Percentiles rank a stretch among this genome's conserved stretches.
Evolutionary conservation across 2,888 invertebrate species (phyloP).

Genomic region (Cyclophora punctaria): DNA sequence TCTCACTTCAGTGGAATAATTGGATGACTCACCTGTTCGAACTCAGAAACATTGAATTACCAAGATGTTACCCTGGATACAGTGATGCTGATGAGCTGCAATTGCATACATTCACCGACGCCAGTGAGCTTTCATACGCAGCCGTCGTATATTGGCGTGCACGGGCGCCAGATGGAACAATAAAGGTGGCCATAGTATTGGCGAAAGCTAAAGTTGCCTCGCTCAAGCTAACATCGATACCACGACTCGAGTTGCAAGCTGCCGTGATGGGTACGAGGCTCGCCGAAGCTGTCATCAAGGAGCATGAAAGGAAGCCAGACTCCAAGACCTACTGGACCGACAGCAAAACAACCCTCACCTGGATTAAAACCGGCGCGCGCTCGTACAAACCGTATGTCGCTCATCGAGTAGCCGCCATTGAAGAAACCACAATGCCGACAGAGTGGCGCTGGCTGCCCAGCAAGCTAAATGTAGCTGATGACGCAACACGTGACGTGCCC

Average conservation of each 20-base stretch:
- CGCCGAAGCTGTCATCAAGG: slow-evolving; percentile 3
- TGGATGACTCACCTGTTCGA: neutral
- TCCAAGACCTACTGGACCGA: neutral
- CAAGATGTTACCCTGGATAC: slow-evolving; percentile 1
- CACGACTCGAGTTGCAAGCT: slow-evolving; percentile 4
- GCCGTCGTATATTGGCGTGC: slow-evolving; percentile 14
- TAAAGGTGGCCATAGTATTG: neutral
- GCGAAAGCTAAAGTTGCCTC: slow-evolving; percentile 5
- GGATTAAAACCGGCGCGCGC: neutral
- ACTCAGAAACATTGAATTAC: slow-evolving; percentile 7
- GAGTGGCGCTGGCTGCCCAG: slow-evolving; percentile 16
- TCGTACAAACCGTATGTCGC: neutral
- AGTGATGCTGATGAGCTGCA: neutral
- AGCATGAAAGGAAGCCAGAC: slow-evolving; percentile 1
- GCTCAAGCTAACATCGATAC: slow-evolving; percentile 1
- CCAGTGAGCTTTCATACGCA: slow-evolving; percentile 17
- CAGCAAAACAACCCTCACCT: neutral
- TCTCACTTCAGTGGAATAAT: neutral
- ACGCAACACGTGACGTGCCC: slow-evolving; percentile 6
- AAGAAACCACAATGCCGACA: slow-evolving; percentile 3
- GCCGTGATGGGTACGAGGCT: slow-evolving; percentile 6
- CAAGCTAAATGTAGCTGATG: slow-evolving; percentile 11
- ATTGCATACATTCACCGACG: slow-evolving; percentile 21
- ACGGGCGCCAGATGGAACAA: neutral
- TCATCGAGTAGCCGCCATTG: slow-evolving; percentile 16